Conservation (phyloP, 1,140 invertebrate species). For the Drosophila sp. region DNA sequence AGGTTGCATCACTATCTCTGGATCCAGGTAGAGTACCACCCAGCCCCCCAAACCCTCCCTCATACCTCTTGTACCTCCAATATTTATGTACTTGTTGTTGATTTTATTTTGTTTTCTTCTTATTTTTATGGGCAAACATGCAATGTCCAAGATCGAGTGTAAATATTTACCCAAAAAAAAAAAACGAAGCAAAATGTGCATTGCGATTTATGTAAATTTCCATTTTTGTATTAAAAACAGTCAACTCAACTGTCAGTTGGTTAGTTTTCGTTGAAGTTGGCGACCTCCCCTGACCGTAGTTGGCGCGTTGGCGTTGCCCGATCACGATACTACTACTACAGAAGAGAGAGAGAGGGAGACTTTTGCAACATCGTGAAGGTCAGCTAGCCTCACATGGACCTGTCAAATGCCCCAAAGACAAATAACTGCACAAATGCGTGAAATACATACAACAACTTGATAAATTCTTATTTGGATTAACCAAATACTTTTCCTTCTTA, state of each 20-base stretch:
- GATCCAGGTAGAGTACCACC: constrained; percentile 70
- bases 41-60: background rate
- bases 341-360: constrained; percentile 9
- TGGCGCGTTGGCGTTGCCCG: constrained; percentile 63
- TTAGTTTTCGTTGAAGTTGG: constrained; percentile 28
- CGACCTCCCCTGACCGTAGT: constrained; percentile 66
- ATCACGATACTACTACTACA: constrained; percentile 47
- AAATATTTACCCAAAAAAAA: constrained; percentile 65
- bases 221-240: constrained; percentile 42
- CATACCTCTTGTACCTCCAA: constrained; percentile 10
- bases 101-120: constrained; percentile 34
- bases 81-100: constrained; percentile 27
- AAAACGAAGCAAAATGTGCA: background rate
- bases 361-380: constrained; percentile 70
- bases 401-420: constrained; percentile 57
- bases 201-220: constrained; percentile 72
- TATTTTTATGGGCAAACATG: constrained; percentile 49
- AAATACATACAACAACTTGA: constrained; percentile 69
- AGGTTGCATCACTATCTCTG: constrained; percentile 79
- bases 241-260: constrained; percentile 33
- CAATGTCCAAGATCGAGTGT: constrained; percentile 38
- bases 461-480: constrained; percentile 49
- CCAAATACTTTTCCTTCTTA: constrained; percentile 52
- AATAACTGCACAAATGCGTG: constrained; percentile 73
- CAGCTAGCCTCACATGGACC: constrained; percentile 45